Evolutionary conservation across 2,113 vertebrate species (phyloP), one percentile per base, ranked within the genome.

Genomic region (Anoura caudifer): DNA sequence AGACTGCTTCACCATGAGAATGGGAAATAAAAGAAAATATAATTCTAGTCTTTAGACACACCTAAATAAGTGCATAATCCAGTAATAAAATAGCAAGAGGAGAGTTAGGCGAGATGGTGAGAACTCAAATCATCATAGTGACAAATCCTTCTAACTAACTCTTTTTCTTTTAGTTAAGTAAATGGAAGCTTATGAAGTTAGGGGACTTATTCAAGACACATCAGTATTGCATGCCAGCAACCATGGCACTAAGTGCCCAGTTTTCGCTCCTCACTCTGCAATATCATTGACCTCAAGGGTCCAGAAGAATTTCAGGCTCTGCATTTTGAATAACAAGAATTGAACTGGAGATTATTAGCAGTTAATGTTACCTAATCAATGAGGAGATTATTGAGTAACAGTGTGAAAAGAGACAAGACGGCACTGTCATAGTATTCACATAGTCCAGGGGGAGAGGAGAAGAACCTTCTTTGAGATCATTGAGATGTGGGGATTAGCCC

Each of bases 371-470:
- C 14, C 17, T 67, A 90, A 87, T 54, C 70, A 94, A 45, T 82
- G 95, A 87, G 91, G 63, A 85, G 65, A 90, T 95, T 90, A 92
- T 84, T 95, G 75, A 97, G 87, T 87, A 52, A 41, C 17, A 61
- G 6, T 77, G 56, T 77, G 28, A 43, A 89, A 94, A 95, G 45
- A 87, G 22, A 36, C 43, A 82, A 75, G 94, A 77, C 89, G 61
- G 11, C 11, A 56, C 14, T 9, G 22, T 14, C 12, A 5, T n/a
- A 41, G 33, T 69, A 54, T 67, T 85, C 36, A 28, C n/a, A 33
- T n/a, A 83, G 63, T 63, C 31, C 13, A 5, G 9, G 20, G 8
- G 5, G 38, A 45, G 12, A 4, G 45, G 69, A 56, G 24, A 28
- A 41, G 33, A 93, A 43, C 16, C 15, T 54, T 85, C 69, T 82